Evolutionary conservation across 2,797 vertebrate species (phyloP).

Genomic region (Sibirionetta formosa): DNA sequence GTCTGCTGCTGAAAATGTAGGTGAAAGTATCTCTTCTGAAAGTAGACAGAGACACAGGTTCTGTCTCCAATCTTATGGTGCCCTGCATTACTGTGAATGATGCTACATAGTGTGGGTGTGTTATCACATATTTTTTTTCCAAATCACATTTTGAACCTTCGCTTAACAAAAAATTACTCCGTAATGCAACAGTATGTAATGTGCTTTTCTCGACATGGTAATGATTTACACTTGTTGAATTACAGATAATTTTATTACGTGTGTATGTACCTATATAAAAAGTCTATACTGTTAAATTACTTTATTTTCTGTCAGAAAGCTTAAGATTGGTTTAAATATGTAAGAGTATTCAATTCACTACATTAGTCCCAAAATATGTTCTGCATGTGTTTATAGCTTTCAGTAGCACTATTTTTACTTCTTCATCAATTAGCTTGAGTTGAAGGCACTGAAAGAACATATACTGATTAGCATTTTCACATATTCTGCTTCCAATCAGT

Average conservation of each 20-base stretch:
- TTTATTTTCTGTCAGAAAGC: not conserved
- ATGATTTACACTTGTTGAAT: not conserved
- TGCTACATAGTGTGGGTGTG: not conserved
- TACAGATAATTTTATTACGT: not conserved
- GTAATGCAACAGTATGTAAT: not conserved
- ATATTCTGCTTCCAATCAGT: constrained; percentile 31
- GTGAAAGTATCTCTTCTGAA: not conserved
- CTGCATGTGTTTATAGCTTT: constrained; percentile 3
- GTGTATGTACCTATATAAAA: not conserved
- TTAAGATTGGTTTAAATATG: not conserved
- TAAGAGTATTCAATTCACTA: not conserved
- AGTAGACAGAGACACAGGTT: not conserved
- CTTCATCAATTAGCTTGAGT: constrained; percentile 27
- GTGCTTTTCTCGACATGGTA: not conserved
- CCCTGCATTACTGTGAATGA: not conserved
- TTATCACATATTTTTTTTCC: fast-evolving
- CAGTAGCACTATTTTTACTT: constrained; percentile 15
- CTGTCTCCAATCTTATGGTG: not conserved
- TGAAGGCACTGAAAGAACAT: constrained; percentile 3
- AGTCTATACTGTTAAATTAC: not conserved
- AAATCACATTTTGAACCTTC: not conserved
- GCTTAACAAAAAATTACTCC: not conserved
- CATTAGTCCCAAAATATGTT: not conserved
- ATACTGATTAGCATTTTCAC: constrained; percentile 52
- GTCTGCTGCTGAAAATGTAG: not conserved